A percentile compares a stretch with the other conserved stretches of the same genome.
phyloP scores from a whole-genome alignment of 2,888 invertebrate genomes.

The Zygogramma bicolorata region DNA sequence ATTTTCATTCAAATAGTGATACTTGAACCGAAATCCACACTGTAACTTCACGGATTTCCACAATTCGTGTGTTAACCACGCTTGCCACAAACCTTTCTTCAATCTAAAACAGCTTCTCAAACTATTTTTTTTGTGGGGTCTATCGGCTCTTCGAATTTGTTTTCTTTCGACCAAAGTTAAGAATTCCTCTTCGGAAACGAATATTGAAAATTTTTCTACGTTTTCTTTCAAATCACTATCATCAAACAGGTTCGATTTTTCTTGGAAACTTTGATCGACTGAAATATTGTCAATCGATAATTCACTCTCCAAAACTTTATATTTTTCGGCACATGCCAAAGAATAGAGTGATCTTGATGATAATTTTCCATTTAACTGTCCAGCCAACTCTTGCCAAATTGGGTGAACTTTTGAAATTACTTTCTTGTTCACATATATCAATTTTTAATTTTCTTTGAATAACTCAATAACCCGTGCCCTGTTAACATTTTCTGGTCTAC shows the following conservation, averaged over 20 bases:
- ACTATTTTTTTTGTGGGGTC: not conserved
- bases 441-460: not conserved
- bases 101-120: not conserved
- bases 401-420: not conserved
- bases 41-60: slow-evolving; percentile 10
- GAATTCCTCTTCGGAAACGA: not conserved
- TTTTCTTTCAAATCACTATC: not conserved
- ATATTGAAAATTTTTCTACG: slow-evolving; percentile 1
- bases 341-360: slow-evolving; percentile 4
- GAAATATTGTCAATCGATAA: not conserved
- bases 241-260: not conserved
- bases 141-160: slow-evolving; percentile 12
- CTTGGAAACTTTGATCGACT: not conserved
- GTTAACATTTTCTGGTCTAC: not conserved
- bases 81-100: slow-evolving; percentile 5
- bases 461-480: not conserved
- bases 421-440: no score
- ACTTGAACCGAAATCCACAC: not conserved
- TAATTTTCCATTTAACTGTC: not conserved
- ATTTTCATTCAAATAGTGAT: no score
- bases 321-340: slow-evolving; percentile 14
- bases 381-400: not conserved
- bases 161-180: not conserved
- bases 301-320: not conserved
- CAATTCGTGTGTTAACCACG: slow-evolving; percentile 11